Base-by-base conservation (phyloP, 1,140 invertebrate species). In the Orchesella cincta region DNA sequence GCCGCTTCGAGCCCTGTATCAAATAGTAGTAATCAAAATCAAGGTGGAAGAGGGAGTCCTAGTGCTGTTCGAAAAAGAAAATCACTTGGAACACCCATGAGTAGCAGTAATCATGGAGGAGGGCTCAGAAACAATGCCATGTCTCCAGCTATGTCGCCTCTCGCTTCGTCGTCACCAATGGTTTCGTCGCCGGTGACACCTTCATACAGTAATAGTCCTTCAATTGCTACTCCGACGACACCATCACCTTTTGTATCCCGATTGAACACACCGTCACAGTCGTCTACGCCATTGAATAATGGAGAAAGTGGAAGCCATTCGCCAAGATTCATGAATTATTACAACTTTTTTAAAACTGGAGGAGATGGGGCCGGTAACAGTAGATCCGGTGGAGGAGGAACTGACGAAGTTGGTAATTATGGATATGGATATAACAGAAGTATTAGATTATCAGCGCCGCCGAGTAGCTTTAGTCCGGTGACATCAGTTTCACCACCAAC, bases 251-350 rank as follows among this genome's bases (percentile, higher is more conserved):
- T 67, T 67, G 62, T 67, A 1, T 31, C 26, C 23, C 62, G 62
- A 16, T 33, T 67, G 62, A 33, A 33, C 26, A 67, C 62, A 29
- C 62, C 62, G 1, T 18, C 8, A 8, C 62, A 26, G 5, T 14
- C 28, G 2, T 67, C 62, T 5, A 12, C 54, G 23, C 52, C 12
- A 5, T 14, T 57, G 52, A 57, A 57, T n/a, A 67, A 67, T n/a
- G 62, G 62, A 16, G 62, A 67, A 12, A 33, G 8, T 8, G 52
- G 14, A 14, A 67, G 62, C 62, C 62, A 67, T 33, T 67, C 62
- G 26, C 62, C 62, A 5, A 67, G 62, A 67, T 67, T 31, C 23
- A 8, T 67, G 62, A 67, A 67, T 31, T 67, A 67, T n/a, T 67
- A 67, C 31, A 67, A 67, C 29, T 31, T 67, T 26, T 67, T 67